These are phyloP conservation scores for Pygathrix nemaeus DNA, from an alignment of 2,113 vertebrate species.

Conservation along the genomic window DNA sequence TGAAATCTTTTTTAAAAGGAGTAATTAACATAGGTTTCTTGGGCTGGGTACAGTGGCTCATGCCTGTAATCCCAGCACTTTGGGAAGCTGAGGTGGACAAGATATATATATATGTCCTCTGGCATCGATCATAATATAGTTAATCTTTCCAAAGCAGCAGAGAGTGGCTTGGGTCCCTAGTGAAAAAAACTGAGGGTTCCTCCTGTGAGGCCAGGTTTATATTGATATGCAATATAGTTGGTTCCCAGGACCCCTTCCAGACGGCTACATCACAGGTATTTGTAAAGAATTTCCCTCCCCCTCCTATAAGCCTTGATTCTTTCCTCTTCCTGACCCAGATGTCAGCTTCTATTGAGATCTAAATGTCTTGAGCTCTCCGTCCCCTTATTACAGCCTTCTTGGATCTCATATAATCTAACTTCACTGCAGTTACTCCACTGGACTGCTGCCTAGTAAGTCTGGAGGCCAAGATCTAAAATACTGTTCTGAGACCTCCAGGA, in stretches of 20 bases:
- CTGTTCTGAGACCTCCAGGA: slow-evolving; percentile 29
- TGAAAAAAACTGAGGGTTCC: background rate
- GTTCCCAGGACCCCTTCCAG: background rate
- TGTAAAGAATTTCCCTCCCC: background rate
- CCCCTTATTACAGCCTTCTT: background rate
- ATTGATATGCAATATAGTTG: background rate
- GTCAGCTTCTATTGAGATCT: background rate
- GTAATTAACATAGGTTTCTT: background rate
- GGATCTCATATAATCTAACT: background rate
- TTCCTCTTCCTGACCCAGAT: background rate
- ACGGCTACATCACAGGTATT: background rate
- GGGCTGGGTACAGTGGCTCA: no score
- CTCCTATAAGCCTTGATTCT: background rate
- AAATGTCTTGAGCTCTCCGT: background rate
- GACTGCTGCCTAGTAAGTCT: background rate
- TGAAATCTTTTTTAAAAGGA: background rate
- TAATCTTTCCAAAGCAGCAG: background rate
- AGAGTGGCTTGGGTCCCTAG: background rate
- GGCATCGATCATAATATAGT: background rate
- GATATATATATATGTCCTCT: background rate
- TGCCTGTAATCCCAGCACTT: no score
- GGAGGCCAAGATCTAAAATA: slow-evolving; percentile 18
- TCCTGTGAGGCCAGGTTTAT: background rate
- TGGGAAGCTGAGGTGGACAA: no score
- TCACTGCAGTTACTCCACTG: background rate